Evolutionary conservation across 2,797 vertebrate species (phyloP).

Genomic region (Botia almorhae): DNA sequence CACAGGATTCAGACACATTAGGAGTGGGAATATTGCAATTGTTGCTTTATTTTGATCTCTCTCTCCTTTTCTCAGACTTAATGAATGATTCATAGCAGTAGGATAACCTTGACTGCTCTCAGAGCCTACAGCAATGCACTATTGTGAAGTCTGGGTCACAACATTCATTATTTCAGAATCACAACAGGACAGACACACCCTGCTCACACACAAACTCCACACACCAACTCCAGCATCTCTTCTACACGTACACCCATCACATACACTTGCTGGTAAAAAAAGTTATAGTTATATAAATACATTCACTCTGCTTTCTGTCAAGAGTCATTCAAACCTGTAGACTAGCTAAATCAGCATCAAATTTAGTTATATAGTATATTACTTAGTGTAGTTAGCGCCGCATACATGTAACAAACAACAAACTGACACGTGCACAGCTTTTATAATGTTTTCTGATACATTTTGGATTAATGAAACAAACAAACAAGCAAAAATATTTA

Average conservation of each 20-base stretch:
- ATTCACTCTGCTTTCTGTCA: not conserved
- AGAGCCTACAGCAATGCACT: constrained; percentile 61
- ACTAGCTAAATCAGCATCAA: not conserved
- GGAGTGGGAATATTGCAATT: constrained; percentile 26
- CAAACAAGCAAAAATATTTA: not conserved
- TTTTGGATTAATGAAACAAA: too few relatives aligned
- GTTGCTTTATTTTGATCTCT: constrained; percentile 36
- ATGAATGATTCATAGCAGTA: constrained; percentile 74
- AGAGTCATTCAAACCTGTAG: not conserved
- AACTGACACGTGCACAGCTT: not conserved
- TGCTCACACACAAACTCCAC: constrained; percentile 55
- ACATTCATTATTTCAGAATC: constrained; percentile 71
- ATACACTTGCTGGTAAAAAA: not conserved
- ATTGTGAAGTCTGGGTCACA: constrained; percentile 71
- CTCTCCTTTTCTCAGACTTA: constrained; percentile 53
- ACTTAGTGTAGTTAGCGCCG: too few relatives aligned
- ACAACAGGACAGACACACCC: constrained; percentile 72
- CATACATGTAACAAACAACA: not conserved
- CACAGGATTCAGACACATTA: not conserved
- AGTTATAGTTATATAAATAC: not conserved
- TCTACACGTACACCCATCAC: constrained; percentile 11
- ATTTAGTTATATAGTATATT: too few relatives aligned
- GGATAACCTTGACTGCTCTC: constrained; percentile 72
- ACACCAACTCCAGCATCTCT: not conserved
- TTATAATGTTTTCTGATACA: not conserved